Conservation (phyloP, 1,140 invertebrate genomes). For the Steinernema feltiae region DNA sequence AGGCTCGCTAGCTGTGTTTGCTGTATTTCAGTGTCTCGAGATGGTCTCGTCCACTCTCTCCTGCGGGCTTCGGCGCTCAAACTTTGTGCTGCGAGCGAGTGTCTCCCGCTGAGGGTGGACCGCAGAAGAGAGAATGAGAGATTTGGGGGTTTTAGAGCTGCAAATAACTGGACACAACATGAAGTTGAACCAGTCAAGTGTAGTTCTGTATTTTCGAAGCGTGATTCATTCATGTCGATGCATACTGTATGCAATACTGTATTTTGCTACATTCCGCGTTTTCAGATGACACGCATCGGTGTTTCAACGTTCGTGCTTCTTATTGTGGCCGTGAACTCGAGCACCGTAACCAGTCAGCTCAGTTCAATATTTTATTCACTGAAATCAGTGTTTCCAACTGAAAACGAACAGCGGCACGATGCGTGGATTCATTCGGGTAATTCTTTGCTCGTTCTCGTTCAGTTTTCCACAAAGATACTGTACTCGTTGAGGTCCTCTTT, state of each 20-base stretch:
- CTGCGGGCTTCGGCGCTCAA: neutral
- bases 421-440: neutral
- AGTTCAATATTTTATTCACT: neutral
- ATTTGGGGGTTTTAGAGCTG: too few species aligned
- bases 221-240: too few species aligned
- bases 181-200: too few species aligned
- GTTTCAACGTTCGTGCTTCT: neutral
- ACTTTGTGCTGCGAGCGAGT: too few species aligned
- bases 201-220: too few species aligned
- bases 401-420: neutral
- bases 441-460: neutral
- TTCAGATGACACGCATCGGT: neutral
- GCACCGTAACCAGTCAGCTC: neutral
- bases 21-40: constrained; percentile 7
- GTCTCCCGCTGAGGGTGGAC: too few species aligned
- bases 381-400: neutral
- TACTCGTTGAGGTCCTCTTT: too few species aligned
- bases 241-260: too few species aligned
- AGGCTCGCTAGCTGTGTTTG: neutral
- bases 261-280: too few species aligned
- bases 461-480: too few species aligned
- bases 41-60: neutral
- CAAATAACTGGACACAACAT: too few species aligned
- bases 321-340: neutral
- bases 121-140: too few species aligned